A percentile compares a stretch with the other conserved stretches of the same genome.
These are phyloP conservation scores for Asbolus verrucosus DNA, from an alignment of 1,140 invertebrate genomes.

Conservation along the genomic window DNA sequence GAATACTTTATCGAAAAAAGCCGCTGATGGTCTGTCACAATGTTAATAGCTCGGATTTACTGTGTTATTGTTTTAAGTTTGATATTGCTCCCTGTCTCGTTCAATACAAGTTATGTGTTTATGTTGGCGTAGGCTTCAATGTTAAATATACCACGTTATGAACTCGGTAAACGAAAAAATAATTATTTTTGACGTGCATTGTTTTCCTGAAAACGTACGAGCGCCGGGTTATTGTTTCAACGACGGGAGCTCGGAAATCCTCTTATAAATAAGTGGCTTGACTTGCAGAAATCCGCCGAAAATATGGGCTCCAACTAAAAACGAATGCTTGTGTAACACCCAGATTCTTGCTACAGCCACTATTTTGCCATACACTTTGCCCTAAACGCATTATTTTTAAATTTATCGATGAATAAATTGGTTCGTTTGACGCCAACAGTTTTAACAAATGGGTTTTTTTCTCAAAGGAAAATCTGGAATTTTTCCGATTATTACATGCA, in stretches of 20 bases:
- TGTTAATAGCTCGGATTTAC: slow-evolving; percentile 38
- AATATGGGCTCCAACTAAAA: too few relatives aligned
- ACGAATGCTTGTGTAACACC: too few relatives aligned
- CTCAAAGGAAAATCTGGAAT: too few relatives aligned
- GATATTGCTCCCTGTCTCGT: slow-evolving; percentile 40
- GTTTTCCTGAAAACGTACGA: slow-evolving; percentile 10
- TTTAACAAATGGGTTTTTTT: too few relatives aligned
- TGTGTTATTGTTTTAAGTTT: slow-evolving; percentile 41
- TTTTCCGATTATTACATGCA: too few relatives aligned
- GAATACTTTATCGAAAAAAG: slow-evolving; percentile 40
- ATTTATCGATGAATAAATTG: too few relatives aligned
- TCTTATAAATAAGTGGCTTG: slow-evolving; percentile 30
- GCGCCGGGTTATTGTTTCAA: background rate
- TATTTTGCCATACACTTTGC: too few relatives aligned
- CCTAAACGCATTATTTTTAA: too few relatives aligned
- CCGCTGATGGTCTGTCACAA: slow-evolving; percentile 17
- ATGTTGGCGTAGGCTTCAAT: slow-evolving; percentile 38
- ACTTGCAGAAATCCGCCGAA: slow-evolving; percentile 12
- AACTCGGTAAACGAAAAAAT: slow-evolving; percentile 31
- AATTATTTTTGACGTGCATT: slow-evolving; percentile 38
- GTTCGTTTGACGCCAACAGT: too few relatives aligned
- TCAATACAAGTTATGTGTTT: slow-evolving; percentile 42
- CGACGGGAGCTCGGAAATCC: slow-evolving; percentile 15
- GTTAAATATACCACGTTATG: slow-evolving; percentile 41
- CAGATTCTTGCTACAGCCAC: too few relatives aligned